Conservation (phyloP, 2,797 vertebrate genomes). For the Characodon lateralis region DNA sequence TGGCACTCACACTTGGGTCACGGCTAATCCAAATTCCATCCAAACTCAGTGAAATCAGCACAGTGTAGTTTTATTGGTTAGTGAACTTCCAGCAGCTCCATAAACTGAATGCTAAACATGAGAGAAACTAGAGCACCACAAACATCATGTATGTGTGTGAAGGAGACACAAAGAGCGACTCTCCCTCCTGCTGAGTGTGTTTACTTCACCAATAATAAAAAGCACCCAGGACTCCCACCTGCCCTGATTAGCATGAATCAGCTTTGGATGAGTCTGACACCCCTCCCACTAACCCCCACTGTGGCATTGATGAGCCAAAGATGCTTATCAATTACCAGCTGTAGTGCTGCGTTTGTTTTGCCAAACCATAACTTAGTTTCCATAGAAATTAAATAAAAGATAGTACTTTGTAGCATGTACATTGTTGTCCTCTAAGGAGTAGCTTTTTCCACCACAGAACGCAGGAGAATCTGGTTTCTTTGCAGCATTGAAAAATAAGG, state of each 20-base stretch:
- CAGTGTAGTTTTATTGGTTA: conserved; percentile 29
- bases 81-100: conserved; percentile 43
- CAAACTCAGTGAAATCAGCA: conserved; percentile 7
- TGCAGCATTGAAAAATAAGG: neutral
- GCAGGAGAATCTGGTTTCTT: too few species aligned
- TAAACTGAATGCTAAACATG: conserved; percentile 20
- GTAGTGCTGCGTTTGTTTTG: conserved; percentile 46
- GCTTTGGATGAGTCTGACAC: conserved; percentile 41
- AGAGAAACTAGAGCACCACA: conserved; percentile 25
- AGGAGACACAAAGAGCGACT: neutral
- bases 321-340: conserved; percentile 56
- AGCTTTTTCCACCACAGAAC: rapidly evolving
- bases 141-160: neutral
- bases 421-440: conserved; percentile 11
- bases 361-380: conserved; percentile 33
- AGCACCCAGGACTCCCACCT: conserved; percentile 59
- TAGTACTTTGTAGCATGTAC: neutral
- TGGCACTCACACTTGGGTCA: conserved; percentile 12
- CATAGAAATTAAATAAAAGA: neutral
- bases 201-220: conserved; percentile 57
- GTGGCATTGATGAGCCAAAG: conserved; percentile 49
- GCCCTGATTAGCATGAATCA: conserved; percentile 68
- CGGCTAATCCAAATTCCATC: conserved; percentile 30
- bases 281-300: conserved; percentile 24
- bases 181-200: conserved; percentile 52